Percentiles rank a stretch among this genome's conserved stretches.
phyloP scores from a whole-genome alignment of 2,888 invertebrate genomes.

The Zygogramma bicolorata region DNA sequence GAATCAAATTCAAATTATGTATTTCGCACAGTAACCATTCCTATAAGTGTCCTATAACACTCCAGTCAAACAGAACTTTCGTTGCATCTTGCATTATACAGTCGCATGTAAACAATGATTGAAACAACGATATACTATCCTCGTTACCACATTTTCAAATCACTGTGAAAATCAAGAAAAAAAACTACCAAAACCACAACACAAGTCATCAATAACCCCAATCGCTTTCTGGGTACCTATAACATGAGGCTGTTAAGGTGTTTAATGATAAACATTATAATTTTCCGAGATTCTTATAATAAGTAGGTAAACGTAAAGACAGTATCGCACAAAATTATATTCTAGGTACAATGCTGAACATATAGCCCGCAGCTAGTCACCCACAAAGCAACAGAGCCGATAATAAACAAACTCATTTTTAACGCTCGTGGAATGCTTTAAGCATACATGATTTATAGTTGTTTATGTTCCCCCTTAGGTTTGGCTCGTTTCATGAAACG shows the following conservation, averaged over 20 bases:
- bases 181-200: background rate
- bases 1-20: too few relatives aligned
- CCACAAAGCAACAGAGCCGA: constrained; percentile 46
- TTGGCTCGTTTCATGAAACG: constrained; percentile 51
- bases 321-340: constrained; percentile 12
- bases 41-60: too few relatives aligned
- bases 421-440: constrained; percentile 26
- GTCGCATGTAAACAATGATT: too few relatives aligned
- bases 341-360: constrained; percentile 17
- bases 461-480: constrained; percentile 50
- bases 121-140: too few relatives aligned
- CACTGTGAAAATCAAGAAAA: background rate
- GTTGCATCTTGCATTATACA: too few relatives aligned
- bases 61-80: too few relatives aligned
- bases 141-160: background rate
- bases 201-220: background rate
- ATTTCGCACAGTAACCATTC: too few relatives aligned
- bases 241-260: constrained; percentile 31
- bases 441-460: constrained; percentile 50
- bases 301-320: constrained; percentile 29
- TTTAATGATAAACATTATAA: constrained; percentile 27
- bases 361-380: constrained; percentile 45
- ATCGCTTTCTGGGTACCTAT: constrained; percentile 16
- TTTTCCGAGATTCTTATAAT: constrained; percentile 32
- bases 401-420: constrained; percentile 49